Conservation (phyloP, 2,888 invertebrate genomes). For the Conchocele bisecta region DNA sequence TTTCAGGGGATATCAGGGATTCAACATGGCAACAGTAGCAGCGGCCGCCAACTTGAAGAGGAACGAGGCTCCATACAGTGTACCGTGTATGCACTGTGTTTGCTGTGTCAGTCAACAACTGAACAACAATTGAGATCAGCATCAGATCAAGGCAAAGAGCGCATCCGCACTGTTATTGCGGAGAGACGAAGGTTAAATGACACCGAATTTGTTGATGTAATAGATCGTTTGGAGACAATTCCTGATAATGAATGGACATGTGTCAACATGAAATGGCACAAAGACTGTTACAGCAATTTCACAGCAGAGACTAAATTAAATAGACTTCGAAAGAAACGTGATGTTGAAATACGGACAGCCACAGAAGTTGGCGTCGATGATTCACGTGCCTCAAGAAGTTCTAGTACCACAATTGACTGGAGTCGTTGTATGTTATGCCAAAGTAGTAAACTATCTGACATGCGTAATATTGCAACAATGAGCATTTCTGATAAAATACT, state of each 20-base stretch:
- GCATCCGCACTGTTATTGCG: background rate
- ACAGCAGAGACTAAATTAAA: conserved; percentile 2
- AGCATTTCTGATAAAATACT: conserved; percentile 1
- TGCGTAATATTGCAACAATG: background rate
- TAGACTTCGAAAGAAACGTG: background rate
- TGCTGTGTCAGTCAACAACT: conserved; percentile 10
- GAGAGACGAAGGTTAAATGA: conserved; percentile 1
- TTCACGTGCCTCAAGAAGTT: too few species aligned
- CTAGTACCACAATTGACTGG: too few species aligned
- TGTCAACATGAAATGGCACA: conserved; percentile 8
- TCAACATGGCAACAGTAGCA: too few species aligned
- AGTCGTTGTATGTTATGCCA: conserved; percentile 21
- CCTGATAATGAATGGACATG: background rate
- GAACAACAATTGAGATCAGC: background rate
- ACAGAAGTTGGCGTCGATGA: background rate
- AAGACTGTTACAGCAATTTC: conserved; percentile 18
- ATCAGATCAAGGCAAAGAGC: conserved; percentile 6
- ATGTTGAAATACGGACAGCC: too few species aligned
- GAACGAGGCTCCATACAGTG: too few species aligned
- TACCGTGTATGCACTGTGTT: conserved; percentile 5
- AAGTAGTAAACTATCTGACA: background rate
- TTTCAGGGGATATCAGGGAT: too few species aligned
- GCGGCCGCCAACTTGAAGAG: too few species aligned
- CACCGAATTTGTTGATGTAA: background rate
- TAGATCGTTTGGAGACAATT: conserved; percentile 1